Conservation (phyloP, 2,113 vertebrate genomes). For the Vicugna pacos region DNA sequence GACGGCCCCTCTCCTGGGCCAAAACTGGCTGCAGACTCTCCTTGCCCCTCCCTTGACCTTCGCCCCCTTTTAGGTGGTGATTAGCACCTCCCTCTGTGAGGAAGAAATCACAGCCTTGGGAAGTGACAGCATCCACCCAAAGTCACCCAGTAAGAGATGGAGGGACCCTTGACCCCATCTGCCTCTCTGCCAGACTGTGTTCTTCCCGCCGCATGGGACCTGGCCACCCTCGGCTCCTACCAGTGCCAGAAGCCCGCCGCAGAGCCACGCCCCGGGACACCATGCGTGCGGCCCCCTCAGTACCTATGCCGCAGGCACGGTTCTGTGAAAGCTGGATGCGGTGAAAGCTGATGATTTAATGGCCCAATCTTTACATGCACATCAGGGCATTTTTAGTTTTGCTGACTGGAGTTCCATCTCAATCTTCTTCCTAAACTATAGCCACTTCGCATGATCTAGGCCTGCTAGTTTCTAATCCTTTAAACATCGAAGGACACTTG, state of each 20-base stretch:
- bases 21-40: not conserved
- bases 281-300: rapidly evolving
- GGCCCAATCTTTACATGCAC: not conserved
- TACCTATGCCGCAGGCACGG: rapidly evolving
- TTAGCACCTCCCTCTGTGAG: not conserved
- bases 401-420: too few relatives aligned
- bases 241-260: rapidly evolving
- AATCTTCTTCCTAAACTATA: not conserved
- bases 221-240: not conserved
- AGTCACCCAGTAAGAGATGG: not conserved
- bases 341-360: not conserved
- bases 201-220: rapidly evolving
- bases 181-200: rapidly evolving
- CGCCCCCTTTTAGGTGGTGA: not conserved
- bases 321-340: rapidly evolving
- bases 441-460: not conserved
- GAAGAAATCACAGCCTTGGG: not conserved
- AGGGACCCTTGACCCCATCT: rapidly evolving
- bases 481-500: not conserved
- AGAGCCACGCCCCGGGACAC: not conserved
- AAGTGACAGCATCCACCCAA: not conserved
- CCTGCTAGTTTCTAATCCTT: not conserved
- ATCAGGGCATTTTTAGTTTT: not conserved
- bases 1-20: not conserved
- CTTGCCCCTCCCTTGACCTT: not conserved